phyloP scores from a whole-genome alignment of 2,113 vertebrate genomes.

The Bagarius yarrelli region DNA sequence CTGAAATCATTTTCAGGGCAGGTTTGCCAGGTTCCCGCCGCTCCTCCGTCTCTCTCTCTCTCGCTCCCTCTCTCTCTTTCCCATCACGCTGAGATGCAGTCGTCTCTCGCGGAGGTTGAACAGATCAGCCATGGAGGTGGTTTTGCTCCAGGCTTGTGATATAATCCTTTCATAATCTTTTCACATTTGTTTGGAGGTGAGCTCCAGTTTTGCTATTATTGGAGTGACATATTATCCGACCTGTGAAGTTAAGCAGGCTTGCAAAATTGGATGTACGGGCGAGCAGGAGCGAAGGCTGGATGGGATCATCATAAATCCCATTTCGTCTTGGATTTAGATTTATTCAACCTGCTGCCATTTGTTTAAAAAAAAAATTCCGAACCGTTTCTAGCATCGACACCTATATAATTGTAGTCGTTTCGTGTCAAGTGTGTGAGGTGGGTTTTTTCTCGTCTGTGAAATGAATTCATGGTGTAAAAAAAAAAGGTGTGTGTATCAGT shows the following conservation, averaged over 20 bases:
- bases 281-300: constrained; percentile 49
- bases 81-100: constrained; percentile 6
- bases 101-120: constrained; percentile 30
- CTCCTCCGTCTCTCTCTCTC: background rate
- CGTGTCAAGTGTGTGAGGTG: background rate
- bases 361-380: background rate
- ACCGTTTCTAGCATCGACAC: background rate
- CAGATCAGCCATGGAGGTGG: constrained; percentile 52
- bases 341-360: constrained; percentile 5
- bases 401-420: background rate
- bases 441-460: background rate
- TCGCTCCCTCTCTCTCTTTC: constrained; percentile 6
- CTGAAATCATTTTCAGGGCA: constrained; percentile 24
- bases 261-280: constrained; percentile 64
- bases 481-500: too few species aligned
- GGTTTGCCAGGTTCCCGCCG: constrained; percentile 1
- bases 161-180: constrained; percentile 56
- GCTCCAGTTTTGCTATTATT: constrained; percentile 47
- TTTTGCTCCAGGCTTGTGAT: constrained; percentile 48
- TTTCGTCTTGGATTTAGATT: constrained; percentile 7
- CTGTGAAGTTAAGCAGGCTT: constrained; percentile 53
- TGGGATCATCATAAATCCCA: constrained; percentile 33
- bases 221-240: constrained; percentile 45
- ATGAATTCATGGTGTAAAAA: background rate
- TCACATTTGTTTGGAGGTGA: constrained; percentile 45